phyloP scores from a whole-genome alignment of 1,140 invertebrate genomes.

The Lordiphosa stackelbergi region DNA sequence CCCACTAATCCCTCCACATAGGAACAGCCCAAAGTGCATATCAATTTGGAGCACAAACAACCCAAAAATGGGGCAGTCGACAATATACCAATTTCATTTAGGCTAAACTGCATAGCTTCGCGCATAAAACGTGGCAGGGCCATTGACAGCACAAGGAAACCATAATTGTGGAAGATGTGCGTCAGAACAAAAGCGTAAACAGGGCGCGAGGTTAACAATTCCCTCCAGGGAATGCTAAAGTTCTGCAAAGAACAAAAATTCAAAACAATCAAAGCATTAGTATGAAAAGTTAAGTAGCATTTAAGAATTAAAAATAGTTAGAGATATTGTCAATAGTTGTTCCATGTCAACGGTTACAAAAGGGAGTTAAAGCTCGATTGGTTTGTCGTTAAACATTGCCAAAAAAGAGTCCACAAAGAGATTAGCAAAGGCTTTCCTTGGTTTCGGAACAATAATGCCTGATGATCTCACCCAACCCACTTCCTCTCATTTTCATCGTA shows the following conservation, averaged over 20 bases:
- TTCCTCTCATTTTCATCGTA: too few species aligned
- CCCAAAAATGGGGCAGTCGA: conserved; percentile 60
- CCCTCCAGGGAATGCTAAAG: conserved; percentile 47
- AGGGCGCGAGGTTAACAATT: conserved; percentile 41
- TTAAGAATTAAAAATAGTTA: too few species aligned
- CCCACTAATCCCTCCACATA: conserved; percentile 36
- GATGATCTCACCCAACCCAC: too few species aligned
- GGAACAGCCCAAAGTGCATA: conserved; percentile 49
- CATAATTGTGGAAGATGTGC: conserved; percentile 63
- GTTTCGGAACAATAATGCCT: too few species aligned
- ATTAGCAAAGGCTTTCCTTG: too few species aligned
- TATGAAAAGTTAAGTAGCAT: too few species aligned
- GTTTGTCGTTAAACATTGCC: too few species aligned
- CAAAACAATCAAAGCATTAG: too few species aligned
- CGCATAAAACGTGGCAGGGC: conserved; percentile 59
- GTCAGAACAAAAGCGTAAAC: conserved; percentile 61
- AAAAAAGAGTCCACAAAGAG: too few species aligned
- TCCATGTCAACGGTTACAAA: too few species aligned
- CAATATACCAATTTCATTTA: conserved; percentile 50
- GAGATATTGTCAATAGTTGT: too few species aligned
- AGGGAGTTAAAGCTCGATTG: too few species aligned
- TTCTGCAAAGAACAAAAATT: conserved; percentile 9
- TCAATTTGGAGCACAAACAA: conserved; percentile 41
- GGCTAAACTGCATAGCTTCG: conserved; percentile 56
- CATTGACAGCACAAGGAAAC: conserved; percentile 43